Evolutionary conservation across 2,888 invertebrate species (phyloP).

Genomic region (Nowickia ferox): DNA sequence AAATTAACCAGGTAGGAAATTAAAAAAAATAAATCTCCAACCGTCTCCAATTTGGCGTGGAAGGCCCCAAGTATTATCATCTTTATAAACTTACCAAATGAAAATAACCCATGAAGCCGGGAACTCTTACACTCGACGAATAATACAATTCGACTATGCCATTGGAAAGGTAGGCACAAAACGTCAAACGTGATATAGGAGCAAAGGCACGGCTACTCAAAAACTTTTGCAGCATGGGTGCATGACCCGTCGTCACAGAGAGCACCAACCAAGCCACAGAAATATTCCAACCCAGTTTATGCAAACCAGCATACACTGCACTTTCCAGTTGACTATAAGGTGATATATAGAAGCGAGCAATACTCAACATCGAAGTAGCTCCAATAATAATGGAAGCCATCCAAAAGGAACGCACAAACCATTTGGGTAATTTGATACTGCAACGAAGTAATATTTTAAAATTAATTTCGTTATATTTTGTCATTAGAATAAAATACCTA

Average conservation of each 20-base stretch:
- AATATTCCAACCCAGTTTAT: slow-evolving; percentile 88
- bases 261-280: slow-evolving; percentile 88
- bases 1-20: too few species aligned
- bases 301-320: slow-evolving; percentile 87
- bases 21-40: too few species aligned
- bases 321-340: slow-evolving; percentile 86
- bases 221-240: slow-evolving; percentile 83
- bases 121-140: slow-evolving; percentile 85
- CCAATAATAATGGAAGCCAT: slow-evolving; percentile 82
- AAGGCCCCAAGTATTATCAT: neutral
- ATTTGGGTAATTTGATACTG: slow-evolving; percentile 83
- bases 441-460: slow-evolving; percentile 37
- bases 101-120: slow-evolving; percentile 86
- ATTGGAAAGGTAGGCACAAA: slow-evolving; percentile 89
- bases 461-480: neutral
- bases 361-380: slow-evolving; percentile 85
- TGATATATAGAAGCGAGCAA: slow-evolving; percentile 87
- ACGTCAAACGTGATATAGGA: slow-evolving; percentile 88
- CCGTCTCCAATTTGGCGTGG: too few species aligned
- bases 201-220: slow-evolving; percentile 83
- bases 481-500: slow-evolving; percentile 81
- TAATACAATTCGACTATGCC: slow-evolving; percentile 88
- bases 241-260: slow-evolving; percentile 87
- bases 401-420: slow-evolving; percentile 79
- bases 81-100: slow-evolving; percentile 84